phyloP scores from a whole-genome alignment of 2,797 vertebrate genomes.

The Argyrosomus regius region DNA sequence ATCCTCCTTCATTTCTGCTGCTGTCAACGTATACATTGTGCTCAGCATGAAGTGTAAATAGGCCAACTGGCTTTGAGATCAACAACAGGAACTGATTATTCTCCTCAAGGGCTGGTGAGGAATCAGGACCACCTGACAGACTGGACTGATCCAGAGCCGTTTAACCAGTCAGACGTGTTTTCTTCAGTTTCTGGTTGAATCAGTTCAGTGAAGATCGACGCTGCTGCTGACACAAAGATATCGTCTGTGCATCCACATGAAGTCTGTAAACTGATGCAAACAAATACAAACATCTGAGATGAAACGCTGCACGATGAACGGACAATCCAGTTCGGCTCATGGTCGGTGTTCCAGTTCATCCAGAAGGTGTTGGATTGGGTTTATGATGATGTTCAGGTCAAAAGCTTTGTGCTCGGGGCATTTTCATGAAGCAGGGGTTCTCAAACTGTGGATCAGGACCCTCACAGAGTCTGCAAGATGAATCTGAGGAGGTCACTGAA shows the following conservation, averaged over 20 bases:
- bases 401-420: no score
- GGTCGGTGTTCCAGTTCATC: no score
- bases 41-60: constrained; percentile 60
- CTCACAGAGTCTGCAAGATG: no score
- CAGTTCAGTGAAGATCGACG: background rate
- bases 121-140: constrained; percentile 44
- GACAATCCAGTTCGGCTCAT: no score
- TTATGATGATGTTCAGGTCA: no score
- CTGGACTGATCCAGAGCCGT: background rate
- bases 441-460: no score
- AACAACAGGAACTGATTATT: constrained; percentile 52
- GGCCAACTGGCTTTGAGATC: constrained; percentile 31
- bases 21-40: constrained; percentile 44
- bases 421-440: no score
- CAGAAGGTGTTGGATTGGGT: no score
- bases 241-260: background rate
- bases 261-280: no score
- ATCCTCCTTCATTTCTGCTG: constrained; percentile 56
- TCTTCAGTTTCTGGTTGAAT: background rate
- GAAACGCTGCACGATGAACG: no score
- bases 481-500: no score
- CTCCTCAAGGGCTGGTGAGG: background rate
- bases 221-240: background rate
- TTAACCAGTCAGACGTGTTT: background rate
- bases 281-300: no score